Base-by-base conservation (phyloP, 2,888 invertebrate species). In the Tetropium fuscum region DNA sequence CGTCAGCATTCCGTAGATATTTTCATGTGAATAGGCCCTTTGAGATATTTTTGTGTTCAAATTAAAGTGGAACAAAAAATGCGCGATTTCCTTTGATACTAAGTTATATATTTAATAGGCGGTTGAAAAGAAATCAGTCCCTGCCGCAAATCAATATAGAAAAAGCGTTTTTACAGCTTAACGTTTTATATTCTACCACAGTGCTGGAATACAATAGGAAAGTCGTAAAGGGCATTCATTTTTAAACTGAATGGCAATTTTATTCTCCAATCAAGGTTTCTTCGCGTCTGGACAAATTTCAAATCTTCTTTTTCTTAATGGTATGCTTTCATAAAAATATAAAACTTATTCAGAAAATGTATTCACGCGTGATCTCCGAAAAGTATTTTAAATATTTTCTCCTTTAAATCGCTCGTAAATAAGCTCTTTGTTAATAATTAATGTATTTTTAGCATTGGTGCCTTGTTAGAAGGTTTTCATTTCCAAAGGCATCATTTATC, bases 331-430 rank as follows among this genome's bases (percentile, higher is more conserved):
- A 25, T 27, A 44, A 44, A 44, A 44, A 44, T 36, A 48, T 36
- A 20, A 47, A 56, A 48, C 41, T 48, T 56, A 48, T 56, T 56
- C 47, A 56, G 48, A 48, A 16, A 32, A 41, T 22, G 15, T 22
- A 41, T 48, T 56, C 56, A 40, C 30, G 56, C 56, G 30, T 38
- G 48, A 40, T 41, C 27, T 16, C 32, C 6, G 40, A 19, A n/a
- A 40, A 15, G 22, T 19, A 41, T 27, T 47, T 47, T 38, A 47
- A 54, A 55, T 34, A 13, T 47, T 11, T 18, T 54, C 34, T 15
- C 16, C 3, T 48, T 40, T 32, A 20, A 47, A 32, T 20, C 19
- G 18, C 47, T 34, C 19, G 13, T 13, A 27, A n/a, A n/a, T n/a
- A n/a, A n/a, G n/a, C n/a, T n/a, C n/a, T n/a, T n/a, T n/a, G n/a